These are phyloP conservation scores for Anthopleura sola DNA, from an alignment of 64 coral and sea anemone species.

Conservation along the genomic window DNA sequence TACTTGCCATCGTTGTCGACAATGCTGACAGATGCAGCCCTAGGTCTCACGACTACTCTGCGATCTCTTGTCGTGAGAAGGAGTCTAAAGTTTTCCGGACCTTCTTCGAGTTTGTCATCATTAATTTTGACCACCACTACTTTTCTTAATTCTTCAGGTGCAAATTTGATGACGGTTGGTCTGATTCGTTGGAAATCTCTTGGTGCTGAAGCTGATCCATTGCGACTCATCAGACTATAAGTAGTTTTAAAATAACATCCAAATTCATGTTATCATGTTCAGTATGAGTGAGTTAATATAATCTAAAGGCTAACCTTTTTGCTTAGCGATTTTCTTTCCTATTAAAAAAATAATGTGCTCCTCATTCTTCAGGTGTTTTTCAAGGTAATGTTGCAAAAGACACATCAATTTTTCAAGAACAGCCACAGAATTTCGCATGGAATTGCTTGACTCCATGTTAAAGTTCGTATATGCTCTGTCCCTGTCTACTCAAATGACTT, in stretches of 20 bases:
- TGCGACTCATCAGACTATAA: neutral
- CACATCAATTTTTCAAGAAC: no score
- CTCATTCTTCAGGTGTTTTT: no score
- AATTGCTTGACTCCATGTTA: no score
- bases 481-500: no score
- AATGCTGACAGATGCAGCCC: neutral
- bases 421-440: no score
- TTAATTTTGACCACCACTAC: neutral
- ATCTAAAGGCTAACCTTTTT: no score
- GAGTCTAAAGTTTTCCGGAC: neutral
- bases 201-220: neutral
- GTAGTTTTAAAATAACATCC: neutral
- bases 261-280: no score
- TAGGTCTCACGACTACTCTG: neutral
- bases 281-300: no score
- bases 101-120: neutral
- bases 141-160: neutral
- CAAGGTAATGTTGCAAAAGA: no score
- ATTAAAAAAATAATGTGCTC: no score
- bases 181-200: neutral
- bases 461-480: no score
- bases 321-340: no score
- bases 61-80: neutral
- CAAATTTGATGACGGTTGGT: neutral
- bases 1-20: conserved; percentile 10